Conservation (phyloP, 2,888 invertebrate species). For the Scaptomyza caliginosa region DNA sequence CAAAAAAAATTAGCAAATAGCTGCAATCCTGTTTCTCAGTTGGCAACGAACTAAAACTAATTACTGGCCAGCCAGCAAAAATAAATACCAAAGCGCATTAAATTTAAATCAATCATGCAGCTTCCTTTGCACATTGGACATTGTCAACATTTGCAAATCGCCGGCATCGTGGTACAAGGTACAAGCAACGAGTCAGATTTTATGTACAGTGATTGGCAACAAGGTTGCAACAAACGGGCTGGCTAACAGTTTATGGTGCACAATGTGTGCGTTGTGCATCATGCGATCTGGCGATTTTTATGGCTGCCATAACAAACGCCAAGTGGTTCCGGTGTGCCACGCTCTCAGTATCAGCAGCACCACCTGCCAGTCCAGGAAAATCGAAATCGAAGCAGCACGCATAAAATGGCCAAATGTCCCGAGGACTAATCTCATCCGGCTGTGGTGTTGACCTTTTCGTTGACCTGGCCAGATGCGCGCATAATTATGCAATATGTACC, state of each 20-base stretch:
- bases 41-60: slow-evolving; percentile 65
- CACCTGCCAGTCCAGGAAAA: slow-evolving; percentile 55
- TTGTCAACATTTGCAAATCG: slow-evolving; percentile 49
- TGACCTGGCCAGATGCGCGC: slow-evolving; percentile 60
- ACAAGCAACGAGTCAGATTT: no score
- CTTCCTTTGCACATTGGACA: slow-evolving; percentile 25
- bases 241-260: slow-evolving; percentile 44
- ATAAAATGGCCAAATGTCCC: slow-evolving; percentile 56
- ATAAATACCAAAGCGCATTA: slow-evolving; percentile 57
- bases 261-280: slow-evolving; percentile 49
- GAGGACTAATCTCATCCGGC: slow-evolving; percentile 7
- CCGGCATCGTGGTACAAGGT: slow-evolving; percentile 15
- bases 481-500: slow-evolving; percentile 62
- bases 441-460: slow-evolving; percentile 16
- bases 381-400: slow-evolving; percentile 28
- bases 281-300: slow-evolving; percentile 66
- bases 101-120: slow-evolving; percentile 71
- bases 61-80: slow-evolving; percentile 48
- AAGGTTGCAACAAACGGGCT: slow-evolving; percentile 19
- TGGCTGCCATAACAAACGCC: slow-evolving; percentile 52
- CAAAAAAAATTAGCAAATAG: neutral
- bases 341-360: neutral
- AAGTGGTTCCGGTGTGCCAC: slow-evolving; percentile 31
- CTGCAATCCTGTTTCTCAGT: slow-evolving; percentile 35
- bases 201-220: slow-evolving; percentile 33